A percentile compares a stretch with the other conserved stretches of the same genome.
phyloP scores from a whole-genome alignment of 2,888 invertebrate genomes.

The Drosophila macrospina region DNA sequence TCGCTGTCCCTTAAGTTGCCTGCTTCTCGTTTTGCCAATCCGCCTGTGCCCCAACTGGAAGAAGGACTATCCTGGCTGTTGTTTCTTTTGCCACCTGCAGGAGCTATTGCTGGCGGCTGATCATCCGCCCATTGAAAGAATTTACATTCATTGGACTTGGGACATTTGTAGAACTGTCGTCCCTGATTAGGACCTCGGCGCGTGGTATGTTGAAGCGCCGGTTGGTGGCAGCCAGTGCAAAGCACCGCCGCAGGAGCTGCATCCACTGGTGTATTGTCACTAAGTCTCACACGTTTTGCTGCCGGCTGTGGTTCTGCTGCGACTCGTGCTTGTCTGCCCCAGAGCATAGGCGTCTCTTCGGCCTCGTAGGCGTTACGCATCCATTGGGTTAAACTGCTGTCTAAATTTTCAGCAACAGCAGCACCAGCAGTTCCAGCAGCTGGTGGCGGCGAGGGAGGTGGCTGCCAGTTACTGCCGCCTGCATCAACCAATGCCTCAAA shows the following conservation, averaged over 20 bases:
- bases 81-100: constrained; percentile 1
- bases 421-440: not conserved
- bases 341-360: constrained; percentile 57
- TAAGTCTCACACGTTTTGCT: constrained; percentile 41
- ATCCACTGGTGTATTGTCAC: not conserved
- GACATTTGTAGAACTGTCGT: constrained; percentile 91
- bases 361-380: constrained; percentile 41
- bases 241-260: constrained; percentile 29
- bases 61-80: not conserved
- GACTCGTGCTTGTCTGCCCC: constrained; percentile 59
- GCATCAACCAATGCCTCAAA: constrained; percentile 63
- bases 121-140: constrained; percentile 94
- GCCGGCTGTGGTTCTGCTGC: constrained; percentile 40
- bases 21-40: not conserved
- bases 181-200: constrained; percentile 94
- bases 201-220: constrained; percentile 86
- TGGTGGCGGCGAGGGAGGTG: not conserved
- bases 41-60: constrained; percentile 20
- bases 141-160: constrained; percentile 87
- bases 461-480: not conserved
- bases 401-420: constrained; percentile 14
- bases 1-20: not conserved
- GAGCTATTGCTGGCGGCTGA: not conserved
- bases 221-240: constrained; percentile 82
- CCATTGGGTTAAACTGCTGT: constrained; percentile 55